Conservation (phyloP, 2,888 invertebrate species). For the Beris chalybata region DNA sequence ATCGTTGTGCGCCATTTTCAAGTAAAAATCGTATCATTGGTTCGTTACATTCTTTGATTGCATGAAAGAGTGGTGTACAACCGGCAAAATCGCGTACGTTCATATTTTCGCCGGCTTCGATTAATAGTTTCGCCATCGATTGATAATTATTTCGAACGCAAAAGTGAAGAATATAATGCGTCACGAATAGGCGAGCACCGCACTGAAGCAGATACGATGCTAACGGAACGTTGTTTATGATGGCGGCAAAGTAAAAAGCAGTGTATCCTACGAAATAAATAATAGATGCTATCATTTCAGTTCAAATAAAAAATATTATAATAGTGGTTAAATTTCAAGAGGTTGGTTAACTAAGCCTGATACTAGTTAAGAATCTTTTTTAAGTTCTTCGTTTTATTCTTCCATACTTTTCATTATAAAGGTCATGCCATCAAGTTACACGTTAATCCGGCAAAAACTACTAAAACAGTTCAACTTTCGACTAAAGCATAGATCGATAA, state of each 20-base stretch:
- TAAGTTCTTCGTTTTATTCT: too few species aligned
- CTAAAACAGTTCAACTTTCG: too few species aligned
- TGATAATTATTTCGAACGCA: constrained; percentile 66
- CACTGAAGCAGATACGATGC: constrained; percentile 59
- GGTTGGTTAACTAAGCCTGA: too few species aligned
- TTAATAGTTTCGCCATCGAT: constrained; percentile 48
- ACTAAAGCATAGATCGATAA: too few species aligned
- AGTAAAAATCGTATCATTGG: constrained; percentile 64
- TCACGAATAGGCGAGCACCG: constrained; percentile 71
- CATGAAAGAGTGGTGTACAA: constrained; percentile 70
- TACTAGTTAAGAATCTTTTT: too few species aligned
- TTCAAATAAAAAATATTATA: too few species aligned
- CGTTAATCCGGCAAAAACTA: too few species aligned
- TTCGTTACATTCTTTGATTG: constrained; percentile 67
- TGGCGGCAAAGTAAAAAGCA: constrained; percentile 50
- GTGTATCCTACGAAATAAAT: constrained; percentile 44
- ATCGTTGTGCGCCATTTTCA: constrained; percentile 62
- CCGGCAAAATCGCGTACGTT: constrained; percentile 55
- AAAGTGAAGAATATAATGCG: constrained; percentile 69
- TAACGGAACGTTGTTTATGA: constrained; percentile 46
- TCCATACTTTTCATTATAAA: too few species aligned
- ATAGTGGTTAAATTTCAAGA: too few species aligned
- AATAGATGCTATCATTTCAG: neutral
- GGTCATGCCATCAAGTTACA: too few species aligned
- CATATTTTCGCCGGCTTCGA: constrained; percentile 48